These are phyloP conservation scores for Glyphotaelius pellucidus DNA, from an alignment of 2,888 invertebrate species.

Conservation along the genomic window DNA sequence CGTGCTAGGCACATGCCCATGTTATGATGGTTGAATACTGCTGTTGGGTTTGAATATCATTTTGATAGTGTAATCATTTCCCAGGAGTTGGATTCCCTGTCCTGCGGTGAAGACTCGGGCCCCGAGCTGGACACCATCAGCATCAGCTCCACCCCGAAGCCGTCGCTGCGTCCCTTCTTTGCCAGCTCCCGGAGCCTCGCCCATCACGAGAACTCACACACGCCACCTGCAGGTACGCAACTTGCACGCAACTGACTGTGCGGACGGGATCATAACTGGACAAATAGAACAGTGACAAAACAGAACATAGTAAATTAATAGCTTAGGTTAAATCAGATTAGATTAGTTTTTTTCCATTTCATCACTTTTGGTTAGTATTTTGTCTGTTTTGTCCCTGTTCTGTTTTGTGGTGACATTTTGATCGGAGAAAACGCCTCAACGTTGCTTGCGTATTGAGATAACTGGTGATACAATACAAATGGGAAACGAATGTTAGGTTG, in stretches of 20 bases:
- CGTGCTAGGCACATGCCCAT: too few species aligned
- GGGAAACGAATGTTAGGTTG: background rate
- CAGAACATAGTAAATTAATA: too few species aligned
- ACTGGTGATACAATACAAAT: background rate
- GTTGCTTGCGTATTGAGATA: background rate
- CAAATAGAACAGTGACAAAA: too few species aligned
- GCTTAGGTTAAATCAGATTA: too few species aligned
- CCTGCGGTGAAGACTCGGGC: constrained; percentile 93
- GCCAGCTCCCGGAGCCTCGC: constrained; percentile 91
- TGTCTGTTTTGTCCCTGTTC: too few species aligned
- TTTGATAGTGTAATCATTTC: constrained; percentile 12
- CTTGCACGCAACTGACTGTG: background rate
- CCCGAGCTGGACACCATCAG: constrained; percentile 97
- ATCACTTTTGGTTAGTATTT: too few species aligned
- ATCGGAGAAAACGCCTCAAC: background rate
- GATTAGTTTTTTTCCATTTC: too few species aligned
- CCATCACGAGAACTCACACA: constrained; percentile 74
- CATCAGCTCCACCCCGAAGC: constrained; percentile 97
- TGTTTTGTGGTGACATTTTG: too few species aligned
- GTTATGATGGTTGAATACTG: too few species aligned
- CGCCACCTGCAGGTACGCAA: constrained; percentile 70
- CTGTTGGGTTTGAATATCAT: too few species aligned
- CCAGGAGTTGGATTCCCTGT: constrained; percentile 96
- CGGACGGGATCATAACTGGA: background rate
- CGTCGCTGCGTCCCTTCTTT: constrained; percentile 96